Base-by-base conservation (phyloP, 2,888 invertebrate species). In the Tyria jacobaeae region DNA sequence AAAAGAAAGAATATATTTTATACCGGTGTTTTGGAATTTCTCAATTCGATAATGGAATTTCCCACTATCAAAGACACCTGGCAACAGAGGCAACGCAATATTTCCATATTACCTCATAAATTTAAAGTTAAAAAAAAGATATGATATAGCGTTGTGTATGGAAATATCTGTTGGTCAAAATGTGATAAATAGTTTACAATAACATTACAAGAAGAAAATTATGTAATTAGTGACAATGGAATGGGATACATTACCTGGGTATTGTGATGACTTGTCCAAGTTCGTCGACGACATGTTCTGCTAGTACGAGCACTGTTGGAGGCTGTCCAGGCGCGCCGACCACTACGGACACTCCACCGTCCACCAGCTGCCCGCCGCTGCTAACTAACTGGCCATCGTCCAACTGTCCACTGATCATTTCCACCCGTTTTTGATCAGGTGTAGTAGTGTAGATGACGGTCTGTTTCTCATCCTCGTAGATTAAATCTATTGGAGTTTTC, bases 381-480 rank as follows among this genome's bases (percentile, higher is more conserved):
- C 92, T 90, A 71, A 94, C 94, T 69, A 94, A 88, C 78, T 95
- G 95, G 25, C 94, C 94, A 68, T 95, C 95, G 56, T 94, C 94
- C 53, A 94, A 90, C 90, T 96, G 96, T 17, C 96, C 96, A 71
- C 96, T 96, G 84, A 96, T 96, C 90, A 97, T 97, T 90, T 97
- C 97, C 50, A 97, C 95, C 51, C 97, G 95, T 87, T 97, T 97
- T 83, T 97, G 97, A 83, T 97, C 97, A 62, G 96, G 96, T 14
- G 96, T 95, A 65, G 96, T 96, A 57, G 97, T 97, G 80, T 97
- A 97, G 86, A 97, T 97, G 65, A 97, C 97, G 3, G 97, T 97
- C 86, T 97, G 97, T 84, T 97, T 97, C 52, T 97, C 97, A 81
- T 97, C 97, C 83, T 97, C 97, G 89, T 97, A 97, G 80, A 97